Evolutionary conservation across 1,140 invertebrate species (phyloP).

Genomic region (Drosophila teissieri): DNA sequence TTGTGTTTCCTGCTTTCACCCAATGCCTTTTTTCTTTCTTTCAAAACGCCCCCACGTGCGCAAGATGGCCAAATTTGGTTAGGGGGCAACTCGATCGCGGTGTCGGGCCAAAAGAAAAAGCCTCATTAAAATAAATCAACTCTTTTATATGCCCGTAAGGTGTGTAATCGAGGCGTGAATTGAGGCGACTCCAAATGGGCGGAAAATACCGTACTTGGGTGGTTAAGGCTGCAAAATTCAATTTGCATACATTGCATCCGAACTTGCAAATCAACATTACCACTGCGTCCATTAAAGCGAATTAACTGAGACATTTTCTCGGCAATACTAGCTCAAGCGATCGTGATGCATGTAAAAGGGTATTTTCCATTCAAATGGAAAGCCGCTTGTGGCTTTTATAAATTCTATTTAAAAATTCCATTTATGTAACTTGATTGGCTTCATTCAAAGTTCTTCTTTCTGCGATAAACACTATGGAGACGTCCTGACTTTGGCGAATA

Average conservation of each 20-base stretch:
- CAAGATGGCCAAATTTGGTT: conserved; percentile 42
- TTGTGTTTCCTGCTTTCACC: conserved; percentile 79
- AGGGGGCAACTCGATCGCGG: conserved; percentile 18
- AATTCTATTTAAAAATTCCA: not conserved
- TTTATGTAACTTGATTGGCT: conserved; percentile 11
- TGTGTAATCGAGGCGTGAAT: not conserved
- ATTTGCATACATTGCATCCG: conserved; percentile 21
- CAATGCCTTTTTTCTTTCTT: conserved; percentile 5
- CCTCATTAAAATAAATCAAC: conserved; percentile 53
- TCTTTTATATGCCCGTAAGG: conserved; percentile 43
- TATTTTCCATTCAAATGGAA: not conserved
- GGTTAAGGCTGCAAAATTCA: conserved; percentile 4
- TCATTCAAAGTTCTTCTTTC: not conserved
- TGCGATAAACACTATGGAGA: not conserved
- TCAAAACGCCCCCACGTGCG: conserved; percentile 38
- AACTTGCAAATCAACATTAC: conserved; percentile 5
- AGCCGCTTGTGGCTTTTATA: not conserved
- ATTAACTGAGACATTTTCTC: not conserved
- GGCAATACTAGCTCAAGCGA: not conserved
- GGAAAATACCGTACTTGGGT: conserved; percentile 2
- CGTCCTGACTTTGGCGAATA: conserved; percentile 8
- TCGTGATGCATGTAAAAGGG: not conserved
- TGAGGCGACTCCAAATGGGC: not conserved
- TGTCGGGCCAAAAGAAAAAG: conserved; percentile 63
- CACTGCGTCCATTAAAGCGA: not conserved